Evolutionary conservation across 2,888 invertebrate species (phyloP), one percentile per base, ranked within the genome.

Genomic region (Amphipyra berbera): DNA sequence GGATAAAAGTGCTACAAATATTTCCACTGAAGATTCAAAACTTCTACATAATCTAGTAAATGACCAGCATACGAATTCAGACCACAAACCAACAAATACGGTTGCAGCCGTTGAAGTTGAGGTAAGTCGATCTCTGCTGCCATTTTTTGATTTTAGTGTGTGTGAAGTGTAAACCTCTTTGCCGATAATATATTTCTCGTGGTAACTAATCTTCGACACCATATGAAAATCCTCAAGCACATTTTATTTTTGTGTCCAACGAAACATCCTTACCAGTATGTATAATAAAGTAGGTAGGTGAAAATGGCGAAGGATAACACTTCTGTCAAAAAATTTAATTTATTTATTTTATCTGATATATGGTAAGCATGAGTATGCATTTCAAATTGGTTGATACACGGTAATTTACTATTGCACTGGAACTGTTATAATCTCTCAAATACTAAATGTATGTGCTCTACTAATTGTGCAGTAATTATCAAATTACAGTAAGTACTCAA

Each of bases 1-100:
- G 83, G 96, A 97, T 93, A 97, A 97, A 96, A 92, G 90, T 91
- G 87, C 86, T 75, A 86, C 90, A 82, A 89, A 84, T 82, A 86
- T 88, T 78, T 83, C 88, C 71, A 88, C 85, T 81, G 93, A 95
- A 80, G 95, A 95, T 85, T 89, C 94, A 60, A 95, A 94, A 88
- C 88, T 91, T 76, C 88, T 92, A 81, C 91, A 91, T 77, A 91
- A 88, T 82, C 82, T 88, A 81, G 82, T 88, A 76, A 89, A 89
- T 79, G 95, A 95, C 77, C 90, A 91, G 80, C 89, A 89, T 82
- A 84, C 81, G 59, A 90, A 89, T 86, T 87, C 89, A 79, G 95
- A 95, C 82, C 84, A 86, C 80, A 92, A 90, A 88, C 79, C 89
- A 77, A 76, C 87, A 68, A 89, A 87, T 81, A 81, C 88, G 65